Evolutionary conservation across 2,113 vertebrate genomes (phyloP), one percentile per base, ranked within the genome.

Genomic region (Malurus elegans): DNA sequence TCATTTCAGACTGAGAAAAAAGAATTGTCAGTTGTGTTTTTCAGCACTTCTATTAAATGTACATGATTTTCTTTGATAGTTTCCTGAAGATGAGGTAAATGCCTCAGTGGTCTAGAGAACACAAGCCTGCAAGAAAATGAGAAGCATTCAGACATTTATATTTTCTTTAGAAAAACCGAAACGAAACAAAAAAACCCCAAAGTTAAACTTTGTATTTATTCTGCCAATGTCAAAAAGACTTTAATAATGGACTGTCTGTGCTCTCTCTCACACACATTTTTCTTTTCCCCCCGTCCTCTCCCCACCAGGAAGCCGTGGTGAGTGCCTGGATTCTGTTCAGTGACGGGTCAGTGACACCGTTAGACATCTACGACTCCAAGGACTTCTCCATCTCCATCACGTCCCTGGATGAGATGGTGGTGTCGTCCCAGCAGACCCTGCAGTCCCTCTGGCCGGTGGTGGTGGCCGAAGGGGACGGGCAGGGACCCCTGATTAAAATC

Each of bases 281-380:
- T 23, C 42, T 66, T 9, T 12, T 7, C 14, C 20, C 25, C 36
- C 53, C 42, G 6, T 48, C 19, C 44, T 74, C 14, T 80, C 44
- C 12, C 19, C 47, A 18, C 34, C 45, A 99, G 99, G 99, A 99
- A 95, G 99, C 99, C 13, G 94, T 97, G 38, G 98, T 99, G 96
- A 99, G 99, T 7, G 98, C 98, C 2, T 99, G 99, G 99, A 97
- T 99, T 85, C 96, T 99, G 96, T 99, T 99, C 98, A 99, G 99
- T 3, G 99, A 99, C 6, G 99, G 99, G 16, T 98, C 98, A 1
- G 98, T 99, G 91, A 99, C 99, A 1, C 99, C 99, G 1, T 97
- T 99, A 11, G 98, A 99, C 80, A 98, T 99, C 91, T 99, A 99
- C 7, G 99, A 99, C 83, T 97, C 98, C 48, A 99, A 99, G 93